Percentiles rank a stretch among this genome's conserved stretches.
Evolutionary conservation across 2,113 vertebrate species (phyloP).

Genomic region (Rissa tridactyla): DNA sequence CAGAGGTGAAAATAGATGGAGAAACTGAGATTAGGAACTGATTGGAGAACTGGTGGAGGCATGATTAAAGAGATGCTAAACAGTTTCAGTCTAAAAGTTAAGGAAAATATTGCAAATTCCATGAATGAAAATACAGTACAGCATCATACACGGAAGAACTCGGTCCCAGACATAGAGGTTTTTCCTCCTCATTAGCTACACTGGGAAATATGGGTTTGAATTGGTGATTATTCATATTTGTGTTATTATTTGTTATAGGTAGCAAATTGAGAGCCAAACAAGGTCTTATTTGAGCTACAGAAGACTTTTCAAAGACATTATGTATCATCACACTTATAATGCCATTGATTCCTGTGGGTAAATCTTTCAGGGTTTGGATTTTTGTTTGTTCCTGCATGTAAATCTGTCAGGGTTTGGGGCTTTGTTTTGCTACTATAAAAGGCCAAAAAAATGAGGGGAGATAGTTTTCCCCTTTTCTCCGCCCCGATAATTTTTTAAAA

Average conservation of each 20-base stretch:
- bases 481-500: neutral
- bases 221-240: neutral
- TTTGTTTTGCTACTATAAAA: neutral
- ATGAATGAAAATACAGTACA: neutral
- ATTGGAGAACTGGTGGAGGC: neutral
- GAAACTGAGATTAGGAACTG: neutral
- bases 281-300: neutral
- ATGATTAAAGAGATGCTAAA: neutral
- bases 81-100: neutral
- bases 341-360: neutral
- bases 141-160: neutral
- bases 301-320: neutral
- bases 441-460: neutral
- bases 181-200: neutral
- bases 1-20: neutral
- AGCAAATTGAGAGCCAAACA: neutral
- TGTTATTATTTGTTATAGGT: neutral
- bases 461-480: conserved; percentile 1
- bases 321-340: neutral
- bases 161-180: neutral
- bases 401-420: neutral
- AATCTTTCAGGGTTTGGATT: neutral
- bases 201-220: neutral
- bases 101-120: neutral
- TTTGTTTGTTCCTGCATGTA: neutral